Evolutionary conservation across 1,140 invertebrate genomes (phyloP).

Genomic region (Bombyx mori): DNA sequence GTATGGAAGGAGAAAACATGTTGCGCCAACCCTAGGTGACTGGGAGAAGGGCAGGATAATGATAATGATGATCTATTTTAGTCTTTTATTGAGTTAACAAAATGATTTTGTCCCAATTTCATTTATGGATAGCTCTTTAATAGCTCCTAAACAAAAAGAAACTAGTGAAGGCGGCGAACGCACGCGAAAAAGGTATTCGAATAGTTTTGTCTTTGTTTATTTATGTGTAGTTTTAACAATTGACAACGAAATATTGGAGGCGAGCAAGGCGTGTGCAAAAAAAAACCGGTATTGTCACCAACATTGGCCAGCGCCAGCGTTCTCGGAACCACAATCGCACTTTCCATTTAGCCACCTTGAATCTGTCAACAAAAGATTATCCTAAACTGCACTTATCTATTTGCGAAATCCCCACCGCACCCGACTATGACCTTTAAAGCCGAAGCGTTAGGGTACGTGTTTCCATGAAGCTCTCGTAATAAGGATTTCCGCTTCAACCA

Average conservation of each 20-base stretch:
- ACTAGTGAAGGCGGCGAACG: too few species aligned
- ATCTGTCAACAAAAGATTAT: slow-evolving; percentile 10
- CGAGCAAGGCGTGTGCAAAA: background rate
- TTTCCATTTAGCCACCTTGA: slow-evolving; percentile 9
- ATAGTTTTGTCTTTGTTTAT: background rate
- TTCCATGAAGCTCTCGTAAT: background rate
- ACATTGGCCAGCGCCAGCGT: background rate
- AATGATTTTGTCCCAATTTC: background rate
- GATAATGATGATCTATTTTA: too few species aligned
- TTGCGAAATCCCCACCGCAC: background rate
- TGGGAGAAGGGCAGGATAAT: too few species aligned
- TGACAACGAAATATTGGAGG: background rate
- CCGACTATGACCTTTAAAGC: background rate
- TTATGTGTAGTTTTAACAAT: too few species aligned
- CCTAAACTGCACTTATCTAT: slow-evolving; percentile 2
- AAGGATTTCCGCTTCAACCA: slow-evolving; percentile 4
- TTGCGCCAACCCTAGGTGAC: too few species aligned
- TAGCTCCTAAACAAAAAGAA: background rate
- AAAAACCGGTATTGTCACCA: slow-evolving; percentile 1
- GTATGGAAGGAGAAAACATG: too few species aligned
- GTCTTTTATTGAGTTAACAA: too few species aligned
- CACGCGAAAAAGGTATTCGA: too few species aligned
- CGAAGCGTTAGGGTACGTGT: background rate
- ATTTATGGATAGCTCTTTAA: background rate
- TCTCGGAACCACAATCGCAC: slow-evolving; percentile 3